A percentile compares a stretch with the other conserved stretches of the same genome.
phyloP scores from a whole-genome alignment of 2,797 vertebrate species.

The Chelidonichthys spinosus region DNA sequence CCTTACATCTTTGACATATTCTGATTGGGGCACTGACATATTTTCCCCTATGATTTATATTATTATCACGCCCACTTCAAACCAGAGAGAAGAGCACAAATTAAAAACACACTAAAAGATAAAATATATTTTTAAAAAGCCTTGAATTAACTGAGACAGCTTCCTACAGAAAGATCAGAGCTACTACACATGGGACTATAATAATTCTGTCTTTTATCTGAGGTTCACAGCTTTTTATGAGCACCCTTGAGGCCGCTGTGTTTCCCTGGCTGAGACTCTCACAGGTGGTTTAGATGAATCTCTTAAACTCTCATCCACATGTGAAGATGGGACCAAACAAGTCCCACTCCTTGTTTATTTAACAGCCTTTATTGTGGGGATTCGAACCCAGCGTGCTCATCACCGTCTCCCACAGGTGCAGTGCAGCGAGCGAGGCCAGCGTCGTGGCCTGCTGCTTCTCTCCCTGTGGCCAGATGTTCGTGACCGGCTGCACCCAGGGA shows the following conservation, averaged over 20 bases:
- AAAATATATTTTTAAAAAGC: neutral
- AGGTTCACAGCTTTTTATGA: neutral
- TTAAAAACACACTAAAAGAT: neutral
- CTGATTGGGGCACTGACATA: neutral
- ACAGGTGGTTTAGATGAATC: constrained; percentile 9
- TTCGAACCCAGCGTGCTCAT: neutral
- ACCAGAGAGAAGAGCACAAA: neutral
- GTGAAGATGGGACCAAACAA: neutral
- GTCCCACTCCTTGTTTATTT: neutral
- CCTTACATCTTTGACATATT: neutral
- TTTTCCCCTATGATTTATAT: neutral
- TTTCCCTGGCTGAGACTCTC: constrained; percentile 11
- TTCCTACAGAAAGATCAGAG: neutral
- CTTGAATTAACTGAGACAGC: neutral
- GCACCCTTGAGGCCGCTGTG: constrained; percentile 5
- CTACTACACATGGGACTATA: neutral
- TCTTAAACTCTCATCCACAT: neutral
- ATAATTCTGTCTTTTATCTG: neutral
- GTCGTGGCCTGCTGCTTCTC: constrained; percentile 90
- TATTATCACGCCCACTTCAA: neutral
- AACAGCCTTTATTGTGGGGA: too few relatives aligned
- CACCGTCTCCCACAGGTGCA: constrained; percentile 75
- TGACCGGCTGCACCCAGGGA: constrained; percentile 88
- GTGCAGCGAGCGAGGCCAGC: constrained; percentile 85
- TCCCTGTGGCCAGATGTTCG: constrained; percentile 85